Evolutionary conservation across 2,797 vertebrate species (phyloP).

Genomic region (Nothura maculosa): DNA sequence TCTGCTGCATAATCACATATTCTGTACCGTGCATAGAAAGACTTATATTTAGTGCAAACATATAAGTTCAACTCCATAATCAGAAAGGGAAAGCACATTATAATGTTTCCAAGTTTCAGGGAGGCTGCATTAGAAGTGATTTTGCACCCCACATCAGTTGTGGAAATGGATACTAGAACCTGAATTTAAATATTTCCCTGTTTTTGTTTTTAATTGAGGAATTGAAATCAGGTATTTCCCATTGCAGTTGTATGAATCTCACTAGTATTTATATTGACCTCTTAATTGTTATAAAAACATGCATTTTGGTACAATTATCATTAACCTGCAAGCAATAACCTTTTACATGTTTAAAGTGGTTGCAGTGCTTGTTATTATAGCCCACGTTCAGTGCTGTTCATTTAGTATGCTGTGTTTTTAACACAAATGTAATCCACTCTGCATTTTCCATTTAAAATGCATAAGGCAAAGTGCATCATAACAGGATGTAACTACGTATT

Average conservation of each 20-base stretch:
- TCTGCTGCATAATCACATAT: not conserved
- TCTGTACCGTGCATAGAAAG: not conserved
- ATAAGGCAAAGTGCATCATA: conserved; percentile 90
- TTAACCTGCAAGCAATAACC: conserved; percentile 80
- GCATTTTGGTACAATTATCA: conserved; percentile 79
- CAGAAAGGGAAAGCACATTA: not conserved
- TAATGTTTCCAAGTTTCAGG: not conserved
- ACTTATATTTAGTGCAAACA: not conserved
- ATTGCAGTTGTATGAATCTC: conserved; percentile 49
- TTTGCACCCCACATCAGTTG: not conserved
- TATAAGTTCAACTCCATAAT: not conserved
- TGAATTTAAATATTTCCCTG: not conserved
- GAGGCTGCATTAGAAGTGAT: not conserved
- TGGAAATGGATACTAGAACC: not conserved
- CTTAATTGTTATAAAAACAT: conserved; percentile 79
- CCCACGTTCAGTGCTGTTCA: conserved; percentile 76
- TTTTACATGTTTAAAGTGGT: conserved; percentile 74
- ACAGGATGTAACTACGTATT: conserved; percentile 88
- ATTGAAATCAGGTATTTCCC: conserved; percentile 50
- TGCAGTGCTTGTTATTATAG: conserved; percentile 77
- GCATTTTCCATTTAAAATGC: conserved; percentile 87
- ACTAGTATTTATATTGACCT: conserved; percentile 71
- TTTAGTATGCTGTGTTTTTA: conserved; percentile 82
- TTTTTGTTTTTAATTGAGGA: conserved; percentile 22
- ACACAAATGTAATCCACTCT: conserved; percentile 83